Base-by-base conservation (phyloP, 2,888 invertebrate species). In the Lasioglossum morio region DNA sequence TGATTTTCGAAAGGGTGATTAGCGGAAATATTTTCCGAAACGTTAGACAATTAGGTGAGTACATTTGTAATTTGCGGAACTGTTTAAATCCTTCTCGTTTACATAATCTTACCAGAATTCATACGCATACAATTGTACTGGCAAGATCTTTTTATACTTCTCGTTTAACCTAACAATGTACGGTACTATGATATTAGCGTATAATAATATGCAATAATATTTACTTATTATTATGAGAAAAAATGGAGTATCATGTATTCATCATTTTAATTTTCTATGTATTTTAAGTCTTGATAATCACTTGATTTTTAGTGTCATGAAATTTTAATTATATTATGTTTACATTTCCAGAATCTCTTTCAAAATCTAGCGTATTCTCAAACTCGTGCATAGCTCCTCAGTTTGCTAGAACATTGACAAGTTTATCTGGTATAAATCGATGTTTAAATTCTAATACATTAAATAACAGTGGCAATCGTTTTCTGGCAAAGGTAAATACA, bases 1-100 rank as follows among this genome's bases (percentile, higher is more conserved):
- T 90, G 90, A 91, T 85, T 83, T 75, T 90, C 27, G 79, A 89
- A 72, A 89, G 72, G 57, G 19, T 89, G 72, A 79, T 70, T 27
- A 40, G 57, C 27, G 27, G 79, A n/a, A 83, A 79, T 12, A 14
- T 85, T 27, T 81, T 90, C 19, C 73, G 74, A 34, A 89, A 88
- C 12, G 48, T 88, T 53, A 89, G 73, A 72, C 90, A 90, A 23
- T 46, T 90, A 60, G 87, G 90, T 90, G 83, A 86, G 89, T 77
- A 37, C 23, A 23, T 72, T 43, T 48, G 0, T 74, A 2, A 69
- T 72, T 30, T 74, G 3, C 3, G 40, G 72, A 48, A 30, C 72
- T 72, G 78, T 57, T 69, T 46, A 23, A 53, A 72, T 74, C 34
- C 1, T 12, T n/a, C 12, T 14, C 27, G 73, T 88, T 88, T 89